A percentile compares a stretch with the other conserved stretches of the same genome.
Evolutionary conservation across 2,888 invertebrate species (phyloP).

Genomic region (Orgyia antiqua): DNA sequence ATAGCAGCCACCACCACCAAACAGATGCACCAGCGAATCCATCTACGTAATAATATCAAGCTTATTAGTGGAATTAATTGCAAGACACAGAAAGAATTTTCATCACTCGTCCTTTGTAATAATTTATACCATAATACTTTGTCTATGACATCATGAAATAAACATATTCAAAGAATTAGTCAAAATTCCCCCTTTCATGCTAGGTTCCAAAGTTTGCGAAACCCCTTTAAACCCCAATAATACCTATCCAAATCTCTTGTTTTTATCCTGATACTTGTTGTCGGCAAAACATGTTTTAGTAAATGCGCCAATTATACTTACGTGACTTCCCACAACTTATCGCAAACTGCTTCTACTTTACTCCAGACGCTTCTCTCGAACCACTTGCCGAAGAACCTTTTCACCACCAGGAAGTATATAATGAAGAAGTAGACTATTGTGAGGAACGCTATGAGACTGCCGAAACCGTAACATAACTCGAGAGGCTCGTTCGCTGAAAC

Average conservation of each 20-base stretch:
- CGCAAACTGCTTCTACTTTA: conserved; percentile 29
- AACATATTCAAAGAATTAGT: too few relatives aligned
- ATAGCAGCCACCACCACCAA: conserved; percentile 66
- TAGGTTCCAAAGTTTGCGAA: too few relatives aligned
- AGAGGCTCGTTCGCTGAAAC: conserved; percentile 39
- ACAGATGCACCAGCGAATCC: conserved; percentile 56
- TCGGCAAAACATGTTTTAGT: too few relatives aligned
- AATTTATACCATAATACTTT: too few relatives aligned
- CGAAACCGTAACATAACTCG: conserved; percentile 82
- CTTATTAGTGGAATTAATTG: not conserved
- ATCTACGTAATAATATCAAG: not conserved
- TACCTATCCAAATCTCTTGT: too few relatives aligned
- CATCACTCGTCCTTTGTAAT: too few relatives aligned
- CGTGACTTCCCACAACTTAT: conserved; percentile 41
- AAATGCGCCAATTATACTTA: conserved; percentile 42
- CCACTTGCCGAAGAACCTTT: conserved; percentile 69
- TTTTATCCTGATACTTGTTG: too few relatives aligned
- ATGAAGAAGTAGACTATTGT: conserved; percentile 79
- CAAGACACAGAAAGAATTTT: not conserved
- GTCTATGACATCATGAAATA: too few relatives aligned
- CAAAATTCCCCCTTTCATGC: too few relatives aligned
- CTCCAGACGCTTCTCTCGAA: conserved; percentile 51
- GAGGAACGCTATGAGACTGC: conserved; percentile 82
- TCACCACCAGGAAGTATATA: conserved; percentile 80
- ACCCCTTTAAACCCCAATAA: too few relatives aligned